Evolutionary conservation across 1,140 invertebrate species (phyloP), one percentile per base, ranked within the genome.

Genomic region (Nasonia vitripennis): DNA sequence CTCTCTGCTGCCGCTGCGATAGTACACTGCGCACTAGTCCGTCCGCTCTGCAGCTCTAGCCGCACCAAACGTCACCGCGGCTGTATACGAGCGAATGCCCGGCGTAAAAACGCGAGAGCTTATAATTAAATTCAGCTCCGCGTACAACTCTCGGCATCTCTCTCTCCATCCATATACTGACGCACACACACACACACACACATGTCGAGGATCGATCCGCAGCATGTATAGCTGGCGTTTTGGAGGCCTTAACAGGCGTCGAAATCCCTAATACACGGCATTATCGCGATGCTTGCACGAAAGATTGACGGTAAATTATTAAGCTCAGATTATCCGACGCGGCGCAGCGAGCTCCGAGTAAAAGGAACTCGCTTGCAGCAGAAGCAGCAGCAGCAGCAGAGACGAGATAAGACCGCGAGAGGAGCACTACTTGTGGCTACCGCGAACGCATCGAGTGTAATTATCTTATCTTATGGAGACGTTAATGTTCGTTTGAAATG

Each of bases 401-500:
- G 68, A 3, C 20, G 68, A 55, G 75, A 84, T 84, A 86, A 85
- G 82, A 78, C 80, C 81, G 84, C 81, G 84, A 67, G 75, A 78
- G 80, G 78, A 80, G 87, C 86, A 78, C 79, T 79, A 84, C 83
- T 83, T 78, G 45, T 81, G 78, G 86, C 83, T 84, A 84, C 83
- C 70, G 83, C 67, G 70, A 73, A 55, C 75, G 77, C 83, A 74
- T 31, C 34, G 68, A 68, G 70, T 12, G 84, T 89, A 89, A 89
- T 89, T 86, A 89, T 87, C 87, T 88, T 89, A 88, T 88, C 87
- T 88, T 86, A 86, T 86, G 87, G 86, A 86, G 88, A 87, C 87
- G 87, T 87, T 88, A 86, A 88, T 89, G 87, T 87, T 88, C 86
- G 81, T 87, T 86, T 77, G 45, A 14, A 86, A 78, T 74, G 79